Evolutionary conservation across 2,113 vertebrate genomes (phyloP).

Genomic region (Psittacara wagleri): DNA sequence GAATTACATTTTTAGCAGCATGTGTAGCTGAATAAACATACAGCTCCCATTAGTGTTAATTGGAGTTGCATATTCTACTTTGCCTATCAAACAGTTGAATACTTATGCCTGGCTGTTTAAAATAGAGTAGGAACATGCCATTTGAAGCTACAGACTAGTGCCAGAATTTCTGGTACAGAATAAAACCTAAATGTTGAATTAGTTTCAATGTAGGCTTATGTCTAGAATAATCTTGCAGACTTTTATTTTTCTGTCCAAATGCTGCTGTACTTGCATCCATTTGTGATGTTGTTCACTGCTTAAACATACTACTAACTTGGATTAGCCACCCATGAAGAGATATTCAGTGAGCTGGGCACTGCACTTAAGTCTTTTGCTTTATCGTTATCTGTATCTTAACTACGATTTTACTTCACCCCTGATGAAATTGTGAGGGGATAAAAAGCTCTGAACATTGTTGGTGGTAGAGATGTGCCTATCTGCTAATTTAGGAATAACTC

Average conservation of each 20-base stretch:
- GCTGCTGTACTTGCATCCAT: neutral
- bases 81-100: neutral
- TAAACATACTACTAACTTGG: neutral
- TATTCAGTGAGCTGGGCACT: neutral
- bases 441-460: neutral
- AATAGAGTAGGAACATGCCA: neutral
- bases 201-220: neutral
- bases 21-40: constrained; percentile 4
- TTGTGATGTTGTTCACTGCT: neutral
- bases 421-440: neutral
- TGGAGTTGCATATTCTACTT: neutral
- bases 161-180: neutral
- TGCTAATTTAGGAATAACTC: neutral
- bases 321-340: neutral
- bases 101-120: neutral
- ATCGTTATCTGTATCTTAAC: neutral
- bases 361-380: neutral
- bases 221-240: neutral
- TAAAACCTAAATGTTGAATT: neutral
- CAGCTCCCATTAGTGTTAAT: neutral
- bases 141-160: neutral
- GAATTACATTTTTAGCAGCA: neutral
- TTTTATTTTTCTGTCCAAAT: neutral
- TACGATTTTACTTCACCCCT: neutral
- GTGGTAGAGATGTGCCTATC: neutral